Evolutionary conservation across 1,140 invertebrate genomes (phyloP).

Genomic region (Nylanderia fulva): DNA sequence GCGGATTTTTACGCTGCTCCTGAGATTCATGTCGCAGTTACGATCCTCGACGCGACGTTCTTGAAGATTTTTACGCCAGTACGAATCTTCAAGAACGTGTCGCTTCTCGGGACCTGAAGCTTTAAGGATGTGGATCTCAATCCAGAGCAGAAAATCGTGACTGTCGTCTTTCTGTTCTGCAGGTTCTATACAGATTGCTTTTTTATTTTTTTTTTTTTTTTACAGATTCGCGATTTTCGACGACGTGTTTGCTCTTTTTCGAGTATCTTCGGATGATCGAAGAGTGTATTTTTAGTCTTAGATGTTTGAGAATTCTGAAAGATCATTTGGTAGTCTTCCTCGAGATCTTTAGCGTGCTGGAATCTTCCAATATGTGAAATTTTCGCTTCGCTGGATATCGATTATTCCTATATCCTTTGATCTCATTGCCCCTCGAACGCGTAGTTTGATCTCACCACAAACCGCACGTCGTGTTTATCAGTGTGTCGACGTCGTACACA

Average conservation of each 20-base stretch:
- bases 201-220: slow-evolving; percentile 14
- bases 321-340: no score
- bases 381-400: not conserved
- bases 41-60: not conserved
- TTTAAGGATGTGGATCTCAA: not conserved
- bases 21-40: not conserved
- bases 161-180: not conserved
- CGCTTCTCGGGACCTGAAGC: not conserved
- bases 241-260: not conserved
- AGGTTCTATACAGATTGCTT: not conserved
- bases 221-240: not conserved
- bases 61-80: slow-evolving; percentile 15
- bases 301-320: not conserved
- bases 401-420: slow-evolving; percentile 32
- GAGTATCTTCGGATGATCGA: not conserved
- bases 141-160: not conserved
- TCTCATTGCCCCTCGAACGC: not conserved
- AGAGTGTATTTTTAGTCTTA: not conserved
- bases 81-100: not conserved
- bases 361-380: slow-evolving; percentile 3
- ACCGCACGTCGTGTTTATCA: not conserved
- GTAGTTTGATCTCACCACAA: not conserved
- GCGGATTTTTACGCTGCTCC: slow-evolving; percentile 10
- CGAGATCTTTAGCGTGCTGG: not conserved
- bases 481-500: not conserved